Percentiles rank a stretch among this genome's conserved stretches.
Conservation (phyloP, 2,113 vertebrate genomes). For the Aepyceros melampus region DNA sequence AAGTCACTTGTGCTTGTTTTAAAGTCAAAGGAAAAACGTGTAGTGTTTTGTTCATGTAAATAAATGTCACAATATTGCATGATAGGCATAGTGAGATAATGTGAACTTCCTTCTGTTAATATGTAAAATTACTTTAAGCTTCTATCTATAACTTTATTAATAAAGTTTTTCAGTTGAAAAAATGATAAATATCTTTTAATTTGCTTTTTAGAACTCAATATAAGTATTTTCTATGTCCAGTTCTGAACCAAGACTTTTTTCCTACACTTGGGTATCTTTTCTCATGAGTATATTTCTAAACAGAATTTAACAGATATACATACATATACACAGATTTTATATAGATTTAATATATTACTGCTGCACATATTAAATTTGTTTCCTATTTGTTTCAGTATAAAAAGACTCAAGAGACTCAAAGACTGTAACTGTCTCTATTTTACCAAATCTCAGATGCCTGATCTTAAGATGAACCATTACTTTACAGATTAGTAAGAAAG, state of each 20-base stretch:
- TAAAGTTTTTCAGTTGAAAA: not conserved
- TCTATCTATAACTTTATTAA: not conserved
- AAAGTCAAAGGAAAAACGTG: not conserved
- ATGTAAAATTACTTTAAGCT: not conserved
- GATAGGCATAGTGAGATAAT: not conserved
- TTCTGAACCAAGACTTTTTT: not conserved
- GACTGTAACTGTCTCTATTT: not conserved
- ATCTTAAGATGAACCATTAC: not conserved
- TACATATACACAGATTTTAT: not conserved
- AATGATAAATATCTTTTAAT: not conserved
- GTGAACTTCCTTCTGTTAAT: not conserved
- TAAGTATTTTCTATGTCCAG: not conserved
- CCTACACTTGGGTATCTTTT: not conserved
- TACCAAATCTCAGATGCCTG: not conserved
- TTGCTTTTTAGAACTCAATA: not conserved
- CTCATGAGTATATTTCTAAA: not conserved
- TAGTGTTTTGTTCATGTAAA: not conserved
- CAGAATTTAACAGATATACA: not conserved
- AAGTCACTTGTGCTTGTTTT: not conserved
- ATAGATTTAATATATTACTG: not conserved
- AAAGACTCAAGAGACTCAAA: not conserved
- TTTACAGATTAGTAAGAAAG: not conserved
- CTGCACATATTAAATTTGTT: not conserved
- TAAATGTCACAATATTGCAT: not conserved
- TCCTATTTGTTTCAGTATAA: conserved; percentile 12